Evolutionary conservation across 2,888 invertebrate genomes (phyloP).

Genomic region (Habroteleia sp.): DNA sequence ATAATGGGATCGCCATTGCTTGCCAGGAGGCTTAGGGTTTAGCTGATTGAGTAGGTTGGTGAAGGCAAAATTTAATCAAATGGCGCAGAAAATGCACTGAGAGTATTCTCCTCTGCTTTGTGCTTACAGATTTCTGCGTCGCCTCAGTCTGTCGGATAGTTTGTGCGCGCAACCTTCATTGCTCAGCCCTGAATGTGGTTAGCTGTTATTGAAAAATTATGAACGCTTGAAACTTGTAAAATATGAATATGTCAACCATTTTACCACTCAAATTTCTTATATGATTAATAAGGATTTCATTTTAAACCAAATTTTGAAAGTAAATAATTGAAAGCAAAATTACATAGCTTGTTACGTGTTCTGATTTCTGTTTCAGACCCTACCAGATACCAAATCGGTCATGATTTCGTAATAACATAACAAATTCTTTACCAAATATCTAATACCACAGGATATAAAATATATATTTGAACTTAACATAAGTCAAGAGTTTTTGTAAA

Average conservation of each 20-base stretch:
- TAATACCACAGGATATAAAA: slow-evolving; percentile 27
- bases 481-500: slow-evolving; percentile 17
- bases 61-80: slow-evolving; percentile 76
- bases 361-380: slow-evolving; percentile 81
- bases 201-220: slow-evolving; percentile 74
- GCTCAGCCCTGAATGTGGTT: slow-evolving; percentile 80
- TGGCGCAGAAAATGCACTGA: slow-evolving; percentile 80
- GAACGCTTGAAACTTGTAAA: slow-evolving; percentile 65
- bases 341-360: slow-evolving; percentile 77
- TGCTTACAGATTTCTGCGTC: slow-evolving; percentile 81
- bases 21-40: slow-evolving; percentile 70
- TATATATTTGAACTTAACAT: slow-evolving; percentile 10
- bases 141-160: slow-evolving; percentile 80
- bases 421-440: slow-evolving; percentile 42
- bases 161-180: slow-evolving; percentile 79
- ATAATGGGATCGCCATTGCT: slow-evolving; percentile 74
- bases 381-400: slow-evolving; percentile 78
- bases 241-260: slow-evolving; percentile 52
- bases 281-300: background rate
- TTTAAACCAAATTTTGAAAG: slow-evolving; percentile 8
- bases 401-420: slow-evolving; percentile 65
- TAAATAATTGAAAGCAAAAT: slow-evolving; percentile 48
- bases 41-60: slow-evolving; percentile 76
- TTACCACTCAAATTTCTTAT: slow-evolving; percentile 15
- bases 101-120: slow-evolving; percentile 81